Evolutionary conservation across 1,140 invertebrate genomes (phyloP), one percentile per base, ranked within the genome.

Genomic region (Lepidotrigona ventralis): DNA sequence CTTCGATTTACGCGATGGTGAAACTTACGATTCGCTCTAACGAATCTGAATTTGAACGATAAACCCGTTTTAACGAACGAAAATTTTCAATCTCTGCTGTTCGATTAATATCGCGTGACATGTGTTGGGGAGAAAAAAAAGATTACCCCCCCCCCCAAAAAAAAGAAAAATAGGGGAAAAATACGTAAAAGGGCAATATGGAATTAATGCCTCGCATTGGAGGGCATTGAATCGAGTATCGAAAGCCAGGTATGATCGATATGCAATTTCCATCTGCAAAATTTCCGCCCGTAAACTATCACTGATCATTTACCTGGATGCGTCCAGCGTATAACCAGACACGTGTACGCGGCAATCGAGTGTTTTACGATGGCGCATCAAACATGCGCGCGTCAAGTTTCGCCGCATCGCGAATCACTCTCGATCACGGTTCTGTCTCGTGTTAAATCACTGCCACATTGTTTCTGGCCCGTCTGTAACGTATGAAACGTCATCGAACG

Each of bases 351-450:
- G 73, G 80, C 86, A 88, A 88, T 88, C 85, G 84, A 83, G 77
- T 88, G 86, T 83, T 88, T 88, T 88, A 88, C 79, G 87, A 88
- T 81, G 78, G 79, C 58, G 82, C 85, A 89, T 88, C 84, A 86
- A 88, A 88, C 84, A 86, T 60, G 53, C 80, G 73, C 64, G 78
- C 83, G 79, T 85, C 87, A 88, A 83, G 84, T 80, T 78, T 74
- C 87, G 56, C 60, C 83, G 79, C 51, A 71, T 26, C 68, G 76
- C 83, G 86, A 86, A 88, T 88, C 87, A 85, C 84, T 85, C 84
- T 86, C 83, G 83, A 88, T 85, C 86, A 85, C 70, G 64, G 82
- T 81, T 71, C 73, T 86, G 82, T 64, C 75, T 75, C 64, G 72
- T 79, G 78, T 81, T 87, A 87, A 86, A 87, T 87, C 86, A 87